Base-by-base conservation (phyloP, 2,888 invertebrate species). In the Malacosoma neustria region DNA sequence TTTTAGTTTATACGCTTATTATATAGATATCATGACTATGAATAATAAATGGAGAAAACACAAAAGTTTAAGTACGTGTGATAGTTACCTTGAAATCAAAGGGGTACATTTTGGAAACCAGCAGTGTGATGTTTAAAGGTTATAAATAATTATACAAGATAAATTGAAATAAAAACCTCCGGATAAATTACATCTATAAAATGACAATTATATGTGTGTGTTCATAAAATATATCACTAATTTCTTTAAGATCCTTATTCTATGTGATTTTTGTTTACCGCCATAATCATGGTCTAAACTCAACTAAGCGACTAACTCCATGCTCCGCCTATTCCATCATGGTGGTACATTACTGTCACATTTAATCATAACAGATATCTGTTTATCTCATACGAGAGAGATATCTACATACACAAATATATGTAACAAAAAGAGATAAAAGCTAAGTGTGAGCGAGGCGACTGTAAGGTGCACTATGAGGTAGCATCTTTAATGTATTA, bases 241-340 rank as follows among this genome's bases (percentile, higher is more conserved):
- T 55, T 48, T 39, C 52, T 55, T 54, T 52, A 52, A 52, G 49
- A 39, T 46, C 42, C 43, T 54, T 49, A 49, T 40, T 46, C 42
- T 46, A 42, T 35, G 39, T 15, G 43, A 51, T 53, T 49, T 48
- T 46, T 45, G 42, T 50, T 47, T 45, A 55, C 57, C 53, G 49
- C 60, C 54, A 63, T 65, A 62, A 71, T 65, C 53, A 39, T 46
- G 49, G 42, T 46, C 35, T 49, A 45, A 54, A 44, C 45, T 54
- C 57, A 39, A 63, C 54, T 51, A 47, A 51, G 46, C 45, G 52
- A 51, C 51, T 50, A 45, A 53, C 48, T 43, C 46, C 51, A 60
- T 48, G 77, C 84, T 71, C 75, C 85, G 81, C 85, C 85, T 80
- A 61, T 84, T 85, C 61, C 80, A 77, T 79, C 63, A 85, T 85